phyloP scores from a whole-genome alignment of 2,888 invertebrate genomes.

The Cheilosia vernalis region DNA sequence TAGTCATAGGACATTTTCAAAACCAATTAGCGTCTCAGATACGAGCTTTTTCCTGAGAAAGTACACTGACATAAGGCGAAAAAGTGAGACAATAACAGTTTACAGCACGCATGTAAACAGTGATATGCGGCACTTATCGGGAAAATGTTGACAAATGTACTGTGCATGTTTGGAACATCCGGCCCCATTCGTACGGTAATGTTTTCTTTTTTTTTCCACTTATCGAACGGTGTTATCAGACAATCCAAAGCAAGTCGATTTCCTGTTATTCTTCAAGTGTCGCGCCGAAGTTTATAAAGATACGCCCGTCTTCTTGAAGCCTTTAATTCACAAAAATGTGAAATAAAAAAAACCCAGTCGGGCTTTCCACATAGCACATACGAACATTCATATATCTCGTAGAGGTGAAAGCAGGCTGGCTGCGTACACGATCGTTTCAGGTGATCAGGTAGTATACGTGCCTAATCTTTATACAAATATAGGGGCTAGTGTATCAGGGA shows the following conservation, averaged over 20 bases:
- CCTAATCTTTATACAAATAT: not conserved
- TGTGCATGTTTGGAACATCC: conserved; percentile 22
- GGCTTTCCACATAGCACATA: conserved; percentile 12
- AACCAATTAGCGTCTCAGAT: conserved; percentile 28
- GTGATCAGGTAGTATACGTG: not conserved
- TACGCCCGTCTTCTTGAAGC: not conserved
- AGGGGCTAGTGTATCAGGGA: conserved; percentile 25
- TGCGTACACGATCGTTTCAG: conserved; percentile 18
- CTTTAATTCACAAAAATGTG: not conserved
- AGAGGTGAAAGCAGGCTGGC: not conserved
- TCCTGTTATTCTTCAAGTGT: conserved; percentile 41
- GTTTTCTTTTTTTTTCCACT: not conserved
- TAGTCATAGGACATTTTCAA: not conserved
- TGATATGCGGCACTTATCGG: conserved; percentile 17
- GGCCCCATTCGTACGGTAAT: not conserved
- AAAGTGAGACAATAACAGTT: conserved; percentile 41
- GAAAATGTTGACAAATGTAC: not conserved
- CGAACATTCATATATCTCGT: not conserved
- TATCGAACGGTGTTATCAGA: not conserved
- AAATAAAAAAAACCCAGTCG: conserved; percentile 27
- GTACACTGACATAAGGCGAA: not conserved
- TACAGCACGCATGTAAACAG: conserved; percentile 26
- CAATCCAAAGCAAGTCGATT: conserved; percentile 8
- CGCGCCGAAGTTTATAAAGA: conserved; percentile 13
- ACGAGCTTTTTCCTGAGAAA: conserved; percentile 30